Percentiles rank a stretch among this genome's conserved stretches.
These are phyloP conservation scores for Pygmarrhopalites habei DNA, from an alignment of 1,140 invertebrate genomes.

Conservation along the genomic window DNA sequence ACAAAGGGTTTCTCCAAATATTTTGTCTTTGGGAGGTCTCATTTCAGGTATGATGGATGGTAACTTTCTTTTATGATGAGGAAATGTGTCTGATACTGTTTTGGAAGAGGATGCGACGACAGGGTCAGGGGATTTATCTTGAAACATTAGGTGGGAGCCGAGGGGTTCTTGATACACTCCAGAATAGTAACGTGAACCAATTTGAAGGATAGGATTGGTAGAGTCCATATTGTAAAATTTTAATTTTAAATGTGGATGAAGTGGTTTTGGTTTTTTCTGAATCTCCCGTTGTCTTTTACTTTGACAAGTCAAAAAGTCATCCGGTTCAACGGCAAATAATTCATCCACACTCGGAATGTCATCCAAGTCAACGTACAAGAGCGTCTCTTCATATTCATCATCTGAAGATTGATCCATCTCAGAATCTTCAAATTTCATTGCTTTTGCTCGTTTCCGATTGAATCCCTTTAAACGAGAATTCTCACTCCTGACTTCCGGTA, in stretches of 20 bases:
- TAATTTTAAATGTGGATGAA: slow-evolving; percentile 9
- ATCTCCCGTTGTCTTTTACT: slow-evolving; percentile 15
- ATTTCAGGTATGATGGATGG: neutral
- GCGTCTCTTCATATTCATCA: slow-evolving; percentile 16
- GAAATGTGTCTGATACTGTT: neutral
- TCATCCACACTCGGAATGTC: slow-evolving; percentile 22
- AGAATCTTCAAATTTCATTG: no score
- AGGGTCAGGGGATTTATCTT: neutral
- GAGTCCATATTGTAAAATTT: slow-evolving; percentile 26
- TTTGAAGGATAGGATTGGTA: slow-evolving; percentile 11
- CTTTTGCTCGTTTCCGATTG: no score
- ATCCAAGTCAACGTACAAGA: slow-evolving; percentile 27
- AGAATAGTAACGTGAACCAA: slow-evolving; percentile 17
- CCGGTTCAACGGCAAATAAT: slow-evolving; percentile 24
- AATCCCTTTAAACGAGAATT: no score
- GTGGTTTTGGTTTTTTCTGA: slow-evolving; percentile 9
- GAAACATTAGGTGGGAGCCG: slow-evolving; percentile 18
- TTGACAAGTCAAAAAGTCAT: slow-evolving; percentile 16
- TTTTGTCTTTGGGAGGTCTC: neutral
- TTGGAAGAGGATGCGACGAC: neutral
- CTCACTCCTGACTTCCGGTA: no score
- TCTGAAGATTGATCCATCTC: no score
- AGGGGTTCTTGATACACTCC: slow-evolving; percentile 17
- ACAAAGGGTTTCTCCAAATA: neutral
- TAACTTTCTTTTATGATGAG: neutral